Evolutionary conservation across 2,113 vertebrate genomes (phyloP).

Genomic region (Psophia crepitans): DNA sequence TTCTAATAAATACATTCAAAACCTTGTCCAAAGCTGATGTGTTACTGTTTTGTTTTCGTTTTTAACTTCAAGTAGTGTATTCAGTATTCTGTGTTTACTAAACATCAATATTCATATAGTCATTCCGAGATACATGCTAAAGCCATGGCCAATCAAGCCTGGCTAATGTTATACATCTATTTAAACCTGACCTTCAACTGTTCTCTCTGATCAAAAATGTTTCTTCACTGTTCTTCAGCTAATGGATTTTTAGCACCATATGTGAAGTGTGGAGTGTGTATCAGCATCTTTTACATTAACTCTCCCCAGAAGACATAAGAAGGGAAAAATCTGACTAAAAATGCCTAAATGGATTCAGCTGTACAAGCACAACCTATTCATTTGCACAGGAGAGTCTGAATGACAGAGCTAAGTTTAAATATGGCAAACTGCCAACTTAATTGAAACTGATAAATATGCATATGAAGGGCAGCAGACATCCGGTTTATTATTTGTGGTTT

Average conservation of each 20-base stretch:
- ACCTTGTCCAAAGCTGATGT: not conserved
- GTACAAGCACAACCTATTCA: conserved; percentile 25
- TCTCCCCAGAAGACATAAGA: not conserved
- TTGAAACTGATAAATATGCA: conserved; percentile 19
- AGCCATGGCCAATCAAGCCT: not conserved
- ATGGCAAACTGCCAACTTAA: not conserved
- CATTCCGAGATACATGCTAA: not conserved
- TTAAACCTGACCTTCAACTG: conserved; percentile 47
- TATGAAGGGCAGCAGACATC: not conserved
- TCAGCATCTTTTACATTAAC: conserved; percentile 26
- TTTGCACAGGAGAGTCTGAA: conserved; percentile 11
- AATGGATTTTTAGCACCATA: conserved; percentile 50
- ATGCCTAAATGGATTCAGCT: conserved; percentile 30
- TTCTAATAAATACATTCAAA: not conserved
- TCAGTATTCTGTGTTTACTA: not conserved
- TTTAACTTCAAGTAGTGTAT: not conserved
- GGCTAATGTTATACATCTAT: not conserved
- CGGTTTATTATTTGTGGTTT: not conserved
- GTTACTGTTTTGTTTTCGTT: not conserved
- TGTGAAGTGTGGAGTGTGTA: not conserved
- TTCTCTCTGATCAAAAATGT: conserved; percentile 15
- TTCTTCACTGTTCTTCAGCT: conserved; percentile 6
- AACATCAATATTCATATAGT: conserved; percentile 3
- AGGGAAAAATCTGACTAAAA: not conserved
- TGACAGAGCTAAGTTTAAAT: conserved; percentile 27